Conservation (phyloP, 2,113 vertebrate genomes). For the Melanerpes formicivorus region DNA sequence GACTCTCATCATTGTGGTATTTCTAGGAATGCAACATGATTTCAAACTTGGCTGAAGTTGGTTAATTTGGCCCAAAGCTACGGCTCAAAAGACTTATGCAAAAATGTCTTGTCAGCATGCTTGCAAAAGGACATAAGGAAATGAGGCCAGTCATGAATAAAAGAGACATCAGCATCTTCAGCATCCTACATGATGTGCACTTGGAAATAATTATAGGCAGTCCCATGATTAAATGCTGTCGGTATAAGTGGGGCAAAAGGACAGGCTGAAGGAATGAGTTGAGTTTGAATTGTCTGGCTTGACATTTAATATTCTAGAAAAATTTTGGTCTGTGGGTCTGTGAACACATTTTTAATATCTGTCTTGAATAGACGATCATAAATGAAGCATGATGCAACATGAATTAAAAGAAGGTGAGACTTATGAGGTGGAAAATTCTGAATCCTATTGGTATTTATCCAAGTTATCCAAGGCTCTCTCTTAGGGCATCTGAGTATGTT, state of each 20-base stretch:
- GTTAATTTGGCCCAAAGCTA: neutral
- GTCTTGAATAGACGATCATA: neutral
- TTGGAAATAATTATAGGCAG: neutral
- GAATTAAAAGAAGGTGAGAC: neutral
- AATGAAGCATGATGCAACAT: neutral
- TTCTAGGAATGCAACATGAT: neutral
- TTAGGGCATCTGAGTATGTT: neutral
- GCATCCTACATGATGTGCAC: neutral
- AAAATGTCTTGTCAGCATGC: neutral
- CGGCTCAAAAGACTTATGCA: neutral
- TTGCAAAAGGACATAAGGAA: neutral
- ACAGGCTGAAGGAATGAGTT: neutral
- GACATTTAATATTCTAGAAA: neutral
- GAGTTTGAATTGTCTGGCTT: conserved; percentile 4
- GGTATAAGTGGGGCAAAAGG: neutral
- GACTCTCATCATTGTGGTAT: neutral
- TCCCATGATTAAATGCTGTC: conserved; percentile 5
- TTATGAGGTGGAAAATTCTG: neutral
- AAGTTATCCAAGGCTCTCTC: neutral
- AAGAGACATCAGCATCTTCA: neutral
- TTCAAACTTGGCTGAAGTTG: neutral
- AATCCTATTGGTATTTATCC: neutral
- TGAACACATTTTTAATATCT: neutral
- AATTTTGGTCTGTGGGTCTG: neutral
- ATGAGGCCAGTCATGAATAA: neutral